Conservation (phyloP, 2,797 vertebrate species). For the Parauchenoglanis ngamensis region DNA sequence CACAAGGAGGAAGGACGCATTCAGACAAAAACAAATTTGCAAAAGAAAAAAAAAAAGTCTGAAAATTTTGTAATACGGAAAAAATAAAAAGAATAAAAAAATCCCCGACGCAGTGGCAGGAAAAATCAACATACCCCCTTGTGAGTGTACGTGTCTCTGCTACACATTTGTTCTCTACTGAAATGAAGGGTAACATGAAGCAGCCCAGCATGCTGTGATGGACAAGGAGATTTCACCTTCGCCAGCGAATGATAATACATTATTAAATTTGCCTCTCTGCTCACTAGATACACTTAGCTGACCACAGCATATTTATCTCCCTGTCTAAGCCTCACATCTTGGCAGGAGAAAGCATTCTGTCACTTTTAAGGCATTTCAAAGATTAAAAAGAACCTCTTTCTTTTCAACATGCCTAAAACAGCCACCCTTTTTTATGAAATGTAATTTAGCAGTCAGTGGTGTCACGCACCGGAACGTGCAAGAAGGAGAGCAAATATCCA, state of each 20-base stretch:
- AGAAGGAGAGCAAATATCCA: slow-evolving; percentile 87
- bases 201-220: slow-evolving; percentile 82
- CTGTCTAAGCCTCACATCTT: slow-evolving; percentile 98
- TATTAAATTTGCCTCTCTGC: slow-evolving; percentile 99
- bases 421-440: slow-evolving; percentile 79
- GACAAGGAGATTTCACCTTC: slow-evolving; percentile 99
- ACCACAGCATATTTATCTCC: slow-evolving; percentile 99
- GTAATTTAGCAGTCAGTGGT: slow-evolving; percentile 96
- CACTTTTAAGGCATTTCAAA: slow-evolving; percentile 99
- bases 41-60: slow-evolving; percentile 48
- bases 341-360: slow-evolving; percentile 99
- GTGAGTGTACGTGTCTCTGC: slow-evolving; percentile 67
- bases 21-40: neutral
- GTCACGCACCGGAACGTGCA: slow-evolving; percentile 92
- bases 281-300: slow-evolving; percentile 99
- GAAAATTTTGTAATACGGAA: slow-evolving; percentile 47
- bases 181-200: slow-evolving; percentile 82
- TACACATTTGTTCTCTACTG: slow-evolving; percentile 77
- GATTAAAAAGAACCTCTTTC: slow-evolving; percentile 99
- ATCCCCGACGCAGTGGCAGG: neutral
- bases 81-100: neutral
- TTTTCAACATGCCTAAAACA: slow-evolving; percentile 99
- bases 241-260: slow-evolving; percentile 99
- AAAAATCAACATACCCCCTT: slow-evolving; percentile 22
- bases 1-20: slow-evolving; percentile 56